Evolutionary conservation across 2,797 vertebrate species (phyloP).

Genomic region (Glossophaga mutica): DNA sequence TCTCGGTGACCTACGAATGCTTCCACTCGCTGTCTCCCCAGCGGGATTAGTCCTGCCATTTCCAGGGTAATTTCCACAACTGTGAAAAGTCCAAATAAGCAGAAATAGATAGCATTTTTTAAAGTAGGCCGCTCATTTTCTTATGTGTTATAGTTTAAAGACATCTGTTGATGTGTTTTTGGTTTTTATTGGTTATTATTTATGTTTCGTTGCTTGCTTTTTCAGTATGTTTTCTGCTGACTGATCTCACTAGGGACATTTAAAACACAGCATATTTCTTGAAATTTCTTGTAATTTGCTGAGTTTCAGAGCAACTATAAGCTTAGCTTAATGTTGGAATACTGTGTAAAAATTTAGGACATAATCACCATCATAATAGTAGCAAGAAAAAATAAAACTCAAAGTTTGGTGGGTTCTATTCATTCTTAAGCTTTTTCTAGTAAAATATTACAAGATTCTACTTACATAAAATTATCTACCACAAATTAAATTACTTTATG

Average conservation of each 20-base stretch:
- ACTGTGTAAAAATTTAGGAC: background rate
- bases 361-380: background rate
- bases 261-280: constrained; percentile 32
- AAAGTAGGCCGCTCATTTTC: constrained; percentile 33
- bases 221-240: constrained; percentile 37
- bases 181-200: background rate
- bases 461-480: background rate
- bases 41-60: background rate
- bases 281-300: constrained; percentile 33
- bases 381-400: background rate
- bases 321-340: background rate
- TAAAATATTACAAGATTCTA: background rate
- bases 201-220: constrained; percentile 25
- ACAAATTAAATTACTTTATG: background rate
- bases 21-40: background rate
- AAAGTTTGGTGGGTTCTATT: background rate
- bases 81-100: background rate
- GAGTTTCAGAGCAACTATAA: background rate
- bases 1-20: background rate
- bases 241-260: constrained; percentile 50
- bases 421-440: background rate
- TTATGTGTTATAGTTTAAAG: background rate
- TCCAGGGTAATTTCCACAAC: constrained; percentile 35
- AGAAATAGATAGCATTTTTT: constrained; percentile 1
- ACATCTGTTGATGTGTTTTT: background rate